Evolutionary conservation across 2,797 vertebrate species (phyloP), one percentile per base, ranked within the genome.

Genomic region (Miichthys miiuy): DNA sequence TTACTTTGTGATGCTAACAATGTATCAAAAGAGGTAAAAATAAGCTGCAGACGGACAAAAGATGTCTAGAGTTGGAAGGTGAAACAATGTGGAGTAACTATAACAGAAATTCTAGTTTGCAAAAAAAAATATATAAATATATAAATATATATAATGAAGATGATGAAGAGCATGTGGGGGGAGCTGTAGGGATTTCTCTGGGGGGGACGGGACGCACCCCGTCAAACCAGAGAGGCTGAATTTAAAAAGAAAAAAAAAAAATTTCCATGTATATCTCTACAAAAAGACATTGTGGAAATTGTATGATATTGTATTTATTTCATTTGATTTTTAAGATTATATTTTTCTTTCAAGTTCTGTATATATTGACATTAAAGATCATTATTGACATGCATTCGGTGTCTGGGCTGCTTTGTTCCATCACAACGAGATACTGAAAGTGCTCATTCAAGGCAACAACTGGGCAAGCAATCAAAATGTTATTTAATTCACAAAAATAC

Each of bases 231-330:
- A 91, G 89, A 87, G 86, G 88, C 90, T 89, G 87, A 91, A 84
- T 85, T 83, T 55, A 82, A 69, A 68, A 34, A 77, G 60, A 71
- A 67, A 70, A 57, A 81, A 77, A 27, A 79, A 75, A 79, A 66
- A 91, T 93, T 92, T 95, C 94, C 93, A 94, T 93, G 61, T 86
- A 94, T 93, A 86, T 94, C 92, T 95, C 95, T 96, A 94, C 89
- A 89, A 95, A 93, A 92, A 94, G 95, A 96, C 95, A 95, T 96
- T 97, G 95, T 96, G 95, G 93, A 97, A 96, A 97, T 96, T 97
- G 97, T 97, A 97, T 95, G 94, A 97, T 97, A 96, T 91, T 97
- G 96, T 98, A 97, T 97, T 99, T 97, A 97, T 97, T 97, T 97
- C 94, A 95, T 97, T 96, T 96, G 95, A 96, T 96, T 97, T 96